Evolutionary conservation across 2,888 invertebrate species (phyloP).

Genomic region (Toxonevra muliebris): DNA sequence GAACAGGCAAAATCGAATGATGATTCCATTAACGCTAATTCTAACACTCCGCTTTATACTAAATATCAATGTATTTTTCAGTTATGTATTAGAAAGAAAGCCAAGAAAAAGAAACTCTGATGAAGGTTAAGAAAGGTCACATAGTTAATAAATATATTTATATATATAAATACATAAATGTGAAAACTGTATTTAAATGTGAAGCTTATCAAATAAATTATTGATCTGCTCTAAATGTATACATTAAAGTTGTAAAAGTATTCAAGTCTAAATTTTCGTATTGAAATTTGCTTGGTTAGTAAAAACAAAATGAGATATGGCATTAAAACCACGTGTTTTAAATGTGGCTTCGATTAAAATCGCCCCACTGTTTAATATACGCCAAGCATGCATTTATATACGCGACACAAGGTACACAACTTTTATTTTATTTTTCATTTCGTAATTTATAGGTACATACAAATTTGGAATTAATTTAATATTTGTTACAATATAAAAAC

Average conservation of each 20-base stretch:
- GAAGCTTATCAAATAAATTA: not conserved
- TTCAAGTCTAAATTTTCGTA: too few species aligned
- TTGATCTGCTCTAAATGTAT: not conserved
- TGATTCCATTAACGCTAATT: not conserved
- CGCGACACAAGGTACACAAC: slow-evolving; percentile 16
- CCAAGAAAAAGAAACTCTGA: not conserved
- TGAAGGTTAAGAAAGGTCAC: not conserved
- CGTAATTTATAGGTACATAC: too few species aligned
- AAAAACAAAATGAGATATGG: too few species aligned
- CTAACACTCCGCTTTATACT: too few species aligned
- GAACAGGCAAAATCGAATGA: not conserved
- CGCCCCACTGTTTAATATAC: not conserved
- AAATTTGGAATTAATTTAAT: not conserved
- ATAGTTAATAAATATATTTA: not conserved
- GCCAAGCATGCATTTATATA: too few species aligned
- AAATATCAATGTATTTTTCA: too few species aligned
- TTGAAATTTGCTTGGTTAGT: too few species aligned
- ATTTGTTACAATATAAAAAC: not conserved
- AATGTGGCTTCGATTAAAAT: not conserved
- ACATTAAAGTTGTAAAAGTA: not conserved
- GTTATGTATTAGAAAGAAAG: not conserved
- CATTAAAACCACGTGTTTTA: not conserved
- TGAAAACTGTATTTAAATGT: not conserved
- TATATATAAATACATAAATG: not conserved
- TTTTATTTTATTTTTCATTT: not conserved